Percentiles rank a stretch among this genome's conserved stretches.
These are phyloP conservation scores for Oegoconia quadripuncta DNA, from an alignment of 2,888 invertebrate species.

Conservation along the genomic window DNA sequence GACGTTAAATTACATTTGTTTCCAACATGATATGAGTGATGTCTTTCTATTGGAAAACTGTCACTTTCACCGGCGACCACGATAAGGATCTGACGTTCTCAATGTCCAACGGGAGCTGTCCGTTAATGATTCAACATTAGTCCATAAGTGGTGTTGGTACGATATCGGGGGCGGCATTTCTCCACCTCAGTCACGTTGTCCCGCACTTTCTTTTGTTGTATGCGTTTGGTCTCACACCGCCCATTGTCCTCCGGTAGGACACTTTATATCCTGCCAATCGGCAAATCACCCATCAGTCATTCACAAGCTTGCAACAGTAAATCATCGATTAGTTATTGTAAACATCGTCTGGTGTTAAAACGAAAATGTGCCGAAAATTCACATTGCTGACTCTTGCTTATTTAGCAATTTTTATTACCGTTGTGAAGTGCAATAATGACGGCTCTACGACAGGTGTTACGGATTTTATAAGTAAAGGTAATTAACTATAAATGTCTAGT, in stretches of 20 bases:
- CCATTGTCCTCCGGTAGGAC: slow-evolving; percentile 65
- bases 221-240: slow-evolving; percentile 63
- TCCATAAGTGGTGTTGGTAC: slow-evolving; percentile 52
- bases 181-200: slow-evolving; percentile 67
- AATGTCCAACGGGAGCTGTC: slow-evolving; percentile 53
- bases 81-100: slow-evolving; percentile 49
- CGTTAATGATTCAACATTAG: slow-evolving; percentile 65
- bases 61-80: slow-evolving; percentile 53
- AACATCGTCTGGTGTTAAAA: slow-evolving; percentile 7
- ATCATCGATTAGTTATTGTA: slow-evolving; percentile 34
- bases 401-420: slow-evolving; percentile 51
- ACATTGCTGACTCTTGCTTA: slow-evolving; percentile 54
- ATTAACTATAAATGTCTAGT: too few relatives aligned
- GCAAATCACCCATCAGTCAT: slow-evolving; percentile 61
- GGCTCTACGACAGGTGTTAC: slow-evolving; percentile 28
- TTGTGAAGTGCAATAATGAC: slow-evolving; percentile 54
- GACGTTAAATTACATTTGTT: too few relatives aligned
- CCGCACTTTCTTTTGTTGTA: slow-evolving; percentile 71
- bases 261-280: slow-evolving; percentile 72
- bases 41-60: neutral
- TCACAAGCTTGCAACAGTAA: slow-evolving; percentile 42
- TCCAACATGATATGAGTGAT: too few relatives aligned
- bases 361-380: slow-evolving; percentile 61
- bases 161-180: slow-evolving; percentile 69
- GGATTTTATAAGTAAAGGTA: slow-evolving; percentile 58